phyloP scores from a whole-genome alignment of 1,140 invertebrate species.

The Dysdera silvatica region DNA sequence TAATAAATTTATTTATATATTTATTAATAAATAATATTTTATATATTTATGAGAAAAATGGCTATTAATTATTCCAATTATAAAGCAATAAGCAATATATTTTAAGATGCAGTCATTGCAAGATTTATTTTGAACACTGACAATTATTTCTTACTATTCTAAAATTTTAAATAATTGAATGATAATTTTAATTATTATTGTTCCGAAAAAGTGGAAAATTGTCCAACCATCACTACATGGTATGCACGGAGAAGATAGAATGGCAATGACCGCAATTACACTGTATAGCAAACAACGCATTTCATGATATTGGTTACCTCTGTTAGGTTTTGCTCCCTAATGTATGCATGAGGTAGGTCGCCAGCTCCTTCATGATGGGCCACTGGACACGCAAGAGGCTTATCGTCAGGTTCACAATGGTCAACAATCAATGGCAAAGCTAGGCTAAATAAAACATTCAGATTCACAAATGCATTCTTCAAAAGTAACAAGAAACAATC shows the following conservation, averaged over 20 bases:
- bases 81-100: not conserved
- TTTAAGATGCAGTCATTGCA: not conserved
- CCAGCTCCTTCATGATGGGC: conserved; percentile 18
- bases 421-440: conserved; percentile 30
- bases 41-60: not conserved
- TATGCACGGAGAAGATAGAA: too few species aligned
- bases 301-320: too few species aligned
- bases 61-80: not conserved
- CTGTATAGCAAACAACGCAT: too few species aligned
- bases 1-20: not conserved
- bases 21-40: not conserved
- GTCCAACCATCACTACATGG: too few species aligned
- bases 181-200: too few species aligned
- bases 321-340: conserved; percentile 25
- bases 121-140: not conserved
- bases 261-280: too few species aligned
- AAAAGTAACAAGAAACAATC: too few species aligned
- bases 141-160: too few species aligned
- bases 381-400: conserved; percentile 23
- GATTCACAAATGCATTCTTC: not conserved
- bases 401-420: conserved; percentile 28
- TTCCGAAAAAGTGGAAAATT: too few species aligned
- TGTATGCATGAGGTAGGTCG: conserved; percentile 21
- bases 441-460: conserved; percentile 16
- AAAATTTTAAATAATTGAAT: too few species aligned